Base-by-base conservation (phyloP, 1,140 invertebrate species). In the Amphibalanus amphitrite region DNA sequence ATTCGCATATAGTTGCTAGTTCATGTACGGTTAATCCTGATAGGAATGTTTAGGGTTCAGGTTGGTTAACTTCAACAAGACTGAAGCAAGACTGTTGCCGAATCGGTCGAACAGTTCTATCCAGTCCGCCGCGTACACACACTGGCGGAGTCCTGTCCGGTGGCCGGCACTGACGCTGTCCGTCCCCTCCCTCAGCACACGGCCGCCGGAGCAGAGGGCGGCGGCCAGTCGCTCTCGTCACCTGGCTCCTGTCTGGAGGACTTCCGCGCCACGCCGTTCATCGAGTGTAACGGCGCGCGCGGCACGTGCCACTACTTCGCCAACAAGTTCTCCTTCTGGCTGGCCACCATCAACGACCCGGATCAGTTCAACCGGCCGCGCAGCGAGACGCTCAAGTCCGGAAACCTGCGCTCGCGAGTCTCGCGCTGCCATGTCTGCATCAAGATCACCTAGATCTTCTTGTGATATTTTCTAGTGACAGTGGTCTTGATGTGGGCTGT, bases 251-350 rank as follows among this genome's bases (percentile, higher is more conserved):
- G 95, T 80, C 82, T 98, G 72, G 92, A 97, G 85, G 93, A 97
- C 80, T 98, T 98, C 88, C 86, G 95, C 69, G 87, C 94, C 67
- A 91, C 93, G 67, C 95, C 95, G 71, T 97, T 95, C 82, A 94
- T 96, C 75, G 95, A 97, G 81, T 97, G 95, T 79, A 95, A 93
- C 79, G 93, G 93, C 67, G 88, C 86, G 73, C 87, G 90, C 78
- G 97, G 92, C 74, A 90, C 89, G 67, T 99, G 96, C 81, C 92
- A 97, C 79, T 97, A 96, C 80, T 99, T 94, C 80, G 89, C 95
- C 69, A 98, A 98, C 78, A 93, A 95, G 83, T 90, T 95, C 78
- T 96, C 93, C 80, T 99, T 98, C 85, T 99, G 97, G 97, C 83
- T 99, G 77, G 90, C 94, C 29, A 97, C 92, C 0, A 91, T 99